A percentile compares a stretch with the other conserved stretches of the same genome.
phyloP scores from a whole-genome alignment of 2,797 vertebrate species.

The Falco naumanni region DNA sequence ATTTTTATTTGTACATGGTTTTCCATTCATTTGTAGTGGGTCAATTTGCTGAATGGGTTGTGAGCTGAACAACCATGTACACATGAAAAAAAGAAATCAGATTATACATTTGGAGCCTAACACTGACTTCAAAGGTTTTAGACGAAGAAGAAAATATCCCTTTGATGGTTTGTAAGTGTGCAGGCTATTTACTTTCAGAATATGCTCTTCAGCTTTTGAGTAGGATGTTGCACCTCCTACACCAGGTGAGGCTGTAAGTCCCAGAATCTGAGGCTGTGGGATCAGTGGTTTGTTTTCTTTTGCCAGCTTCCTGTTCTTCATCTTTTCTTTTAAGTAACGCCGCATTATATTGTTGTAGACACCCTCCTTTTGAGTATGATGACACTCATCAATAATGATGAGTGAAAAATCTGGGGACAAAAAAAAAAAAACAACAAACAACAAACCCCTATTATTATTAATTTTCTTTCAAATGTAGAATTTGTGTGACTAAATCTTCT shows the following conservation, averaged over 20 bases:
- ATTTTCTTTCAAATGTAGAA: not conserved
- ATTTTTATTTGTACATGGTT: not conserved
- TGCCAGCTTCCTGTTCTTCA: constrained; percentile 77
- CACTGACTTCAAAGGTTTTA: not conserved
- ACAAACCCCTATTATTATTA: not conserved
- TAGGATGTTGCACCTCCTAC: constrained; percentile 87
- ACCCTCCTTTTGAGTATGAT: constrained; percentile 93
- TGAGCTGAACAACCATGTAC: not conserved
- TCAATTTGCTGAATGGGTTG: not conserved
- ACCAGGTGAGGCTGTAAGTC: constrained; percentile 94
- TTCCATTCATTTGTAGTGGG: not conserved
- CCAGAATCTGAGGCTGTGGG: constrained; percentile 90
- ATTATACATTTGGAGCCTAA: not conserved
- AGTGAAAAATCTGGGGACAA: constrained; percentile 87
- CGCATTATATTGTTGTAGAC: constrained; percentile 97
- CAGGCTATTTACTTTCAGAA: constrained; percentile 86
- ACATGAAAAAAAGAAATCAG: not conserved
- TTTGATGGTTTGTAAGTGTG: not conserved
- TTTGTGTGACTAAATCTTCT: not conserved
- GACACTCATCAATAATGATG: constrained; percentile 94
- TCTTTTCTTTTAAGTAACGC: constrained; percentile 90
- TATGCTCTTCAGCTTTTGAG: constrained; percentile 89
- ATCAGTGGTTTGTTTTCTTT: constrained; percentile 80
- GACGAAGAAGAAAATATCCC: not conserved
- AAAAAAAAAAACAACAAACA: not conserved